A percentile compares a stretch with the other conserved stretches of the same genome.
Conservation (phyloP, 64 coral and sea anemone genomes). For the Astreopora myriophthalma region DNA sequence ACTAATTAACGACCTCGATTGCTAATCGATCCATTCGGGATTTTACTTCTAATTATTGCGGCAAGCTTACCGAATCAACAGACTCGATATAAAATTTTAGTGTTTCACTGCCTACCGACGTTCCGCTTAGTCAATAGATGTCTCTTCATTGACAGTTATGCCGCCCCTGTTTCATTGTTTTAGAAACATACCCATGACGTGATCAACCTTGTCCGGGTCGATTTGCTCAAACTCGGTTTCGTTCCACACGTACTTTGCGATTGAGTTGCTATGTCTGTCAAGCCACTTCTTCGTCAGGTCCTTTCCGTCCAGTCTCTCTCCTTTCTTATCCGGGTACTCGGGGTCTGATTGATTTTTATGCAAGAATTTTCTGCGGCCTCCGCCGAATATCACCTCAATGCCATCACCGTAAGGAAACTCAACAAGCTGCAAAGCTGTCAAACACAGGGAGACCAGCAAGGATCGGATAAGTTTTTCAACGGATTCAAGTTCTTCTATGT, state of each 20-base stretch:
- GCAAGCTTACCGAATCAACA: no score
- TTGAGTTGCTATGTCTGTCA: conserved; percentile 44
- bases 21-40: no score
- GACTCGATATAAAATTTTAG: no score
- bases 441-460: background rate
- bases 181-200: conserved; percentile 91
- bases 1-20: no score
- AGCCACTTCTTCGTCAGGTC: conserved; percentile 91
- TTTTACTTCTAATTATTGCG: no score
- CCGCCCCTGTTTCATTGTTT: no score
- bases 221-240: conserved; percentile 76
- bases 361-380: conserved; percentile 75
- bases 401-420: conserved; percentile 85
- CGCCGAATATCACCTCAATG: conserved; percentile 84
- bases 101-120: no score
- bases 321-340: conserved; percentile 46
- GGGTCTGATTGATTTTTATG: conserved; percentile 76
- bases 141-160: no score
- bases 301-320: conserved; percentile 69
- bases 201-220: conserved; percentile 69
- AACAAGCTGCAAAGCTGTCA: conserved; percentile 82
- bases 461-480: background rate
- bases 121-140: no score
- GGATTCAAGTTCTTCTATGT: background rate
- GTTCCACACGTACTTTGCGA: conserved; percentile 88